These are phyloP conservation scores for Stigmatopora argus DNA, from an alignment of 2,113 vertebrate species.

Conservation along the genomic window DNA sequence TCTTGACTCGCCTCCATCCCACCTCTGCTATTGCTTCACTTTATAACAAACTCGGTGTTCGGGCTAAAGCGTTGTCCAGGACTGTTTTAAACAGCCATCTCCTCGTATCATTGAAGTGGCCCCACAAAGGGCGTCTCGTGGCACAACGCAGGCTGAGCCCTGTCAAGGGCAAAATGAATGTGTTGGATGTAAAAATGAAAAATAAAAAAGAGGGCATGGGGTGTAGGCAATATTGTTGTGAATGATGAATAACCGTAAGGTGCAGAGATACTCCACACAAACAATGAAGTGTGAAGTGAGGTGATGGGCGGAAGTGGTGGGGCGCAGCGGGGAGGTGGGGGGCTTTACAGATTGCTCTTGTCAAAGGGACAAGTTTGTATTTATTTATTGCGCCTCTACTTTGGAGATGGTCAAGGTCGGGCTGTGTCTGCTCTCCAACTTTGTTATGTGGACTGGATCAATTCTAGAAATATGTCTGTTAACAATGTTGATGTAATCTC, in stretches of 20 bases:
- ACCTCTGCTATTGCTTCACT: constrained; percentile 25
- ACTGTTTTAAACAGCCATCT: constrained; percentile 65
- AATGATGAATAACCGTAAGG: constrained; percentile 69
- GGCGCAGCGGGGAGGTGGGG: constrained; percentile 41
- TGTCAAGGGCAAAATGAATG: constrained; percentile 67
- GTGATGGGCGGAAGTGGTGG: constrained; percentile 40
- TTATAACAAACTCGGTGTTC: constrained; percentile 34
- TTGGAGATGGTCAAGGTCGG: constrained; percentile 77
- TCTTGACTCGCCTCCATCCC: constrained; percentile 45
- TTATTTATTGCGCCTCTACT: constrained; percentile 75
- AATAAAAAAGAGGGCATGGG: constrained; percentile 19
- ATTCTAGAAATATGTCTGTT: constrained; percentile 76
- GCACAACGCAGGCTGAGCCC: constrained; percentile 63
- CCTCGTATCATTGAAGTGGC: constrained; percentile 60
- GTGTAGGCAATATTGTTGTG: constrained; percentile 45
- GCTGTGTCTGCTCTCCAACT: constrained; percentile 60
- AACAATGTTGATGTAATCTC: constrained; percentile 66
- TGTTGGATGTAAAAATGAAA: constrained; percentile 51
- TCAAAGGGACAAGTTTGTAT: constrained; percentile 69
- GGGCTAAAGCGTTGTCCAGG: constrained; percentile 66
- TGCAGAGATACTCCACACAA: constrained; percentile 64
- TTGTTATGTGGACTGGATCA: constrained; percentile 65
- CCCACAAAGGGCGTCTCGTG: constrained; percentile 65
- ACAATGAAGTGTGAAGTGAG: constrained; percentile 40
- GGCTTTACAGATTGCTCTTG: constrained; percentile 62